phyloP scores from a whole-genome alignment of 2,888 invertebrate genomes.

The Auanema sp. region DNA sequence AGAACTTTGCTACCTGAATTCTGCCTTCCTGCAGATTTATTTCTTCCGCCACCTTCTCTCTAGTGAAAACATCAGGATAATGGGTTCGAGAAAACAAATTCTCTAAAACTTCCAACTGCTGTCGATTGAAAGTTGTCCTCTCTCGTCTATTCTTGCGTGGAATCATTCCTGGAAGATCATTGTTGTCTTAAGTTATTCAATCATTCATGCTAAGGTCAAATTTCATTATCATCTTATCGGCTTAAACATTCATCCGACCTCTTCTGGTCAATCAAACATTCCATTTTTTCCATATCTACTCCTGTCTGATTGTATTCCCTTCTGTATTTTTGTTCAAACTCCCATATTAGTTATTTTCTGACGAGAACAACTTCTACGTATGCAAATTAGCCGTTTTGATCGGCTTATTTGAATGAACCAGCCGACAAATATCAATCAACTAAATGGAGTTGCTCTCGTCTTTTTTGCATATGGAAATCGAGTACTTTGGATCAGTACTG shows the following conservation, averaged over 20 bases:
- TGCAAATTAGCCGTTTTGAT: neutral
- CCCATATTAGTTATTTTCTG: too few species aligned
- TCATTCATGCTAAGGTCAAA: too few species aligned
- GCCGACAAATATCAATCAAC: slow-evolving; percentile 3
- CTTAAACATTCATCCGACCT: too few species aligned
- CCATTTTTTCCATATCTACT: too few species aligned
- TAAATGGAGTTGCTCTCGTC: neutral
- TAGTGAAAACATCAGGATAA: slow-evolving; percentile 57
- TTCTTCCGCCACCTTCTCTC: slow-evolving; percentile 56
- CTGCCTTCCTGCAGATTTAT: slow-evolving; percentile 57
- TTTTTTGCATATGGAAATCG: too few species aligned
- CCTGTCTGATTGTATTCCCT: too few species aligned
- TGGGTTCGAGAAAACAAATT: slow-evolving; percentile 41
- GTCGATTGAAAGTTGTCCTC: slow-evolving; percentile 58
- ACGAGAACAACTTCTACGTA: too few species aligned
- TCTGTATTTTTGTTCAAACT: too few species aligned
- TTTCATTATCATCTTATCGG: too few species aligned
- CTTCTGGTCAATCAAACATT: too few species aligned
- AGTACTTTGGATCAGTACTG: too few species aligned
- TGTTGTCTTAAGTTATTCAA: neutral
- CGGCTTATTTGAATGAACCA: neutral
- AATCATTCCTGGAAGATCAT: slow-evolving; percentile 41
- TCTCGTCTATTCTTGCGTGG: slow-evolving; percentile 55
- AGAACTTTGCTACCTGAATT: slow-evolving; percentile 48
- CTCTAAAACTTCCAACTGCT: slow-evolving; percentile 52